Evolutionary conservation across 1,140 invertebrate genomes (phyloP).

Genomic region (Trachelipus rathkii): DNA sequence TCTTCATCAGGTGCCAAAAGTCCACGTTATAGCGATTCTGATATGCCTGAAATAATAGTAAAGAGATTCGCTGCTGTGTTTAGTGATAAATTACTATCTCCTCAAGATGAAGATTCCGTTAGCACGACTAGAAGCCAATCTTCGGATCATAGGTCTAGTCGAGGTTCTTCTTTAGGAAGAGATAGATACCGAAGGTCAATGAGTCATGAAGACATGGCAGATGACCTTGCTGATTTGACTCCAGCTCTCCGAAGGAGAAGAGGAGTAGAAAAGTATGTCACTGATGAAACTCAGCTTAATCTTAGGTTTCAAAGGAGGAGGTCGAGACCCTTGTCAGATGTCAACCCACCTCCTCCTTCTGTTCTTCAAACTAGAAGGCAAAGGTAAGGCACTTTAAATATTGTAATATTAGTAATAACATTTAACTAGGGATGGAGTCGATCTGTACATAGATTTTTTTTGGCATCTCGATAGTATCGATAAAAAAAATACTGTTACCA

Average conservation of each 20-base stretch:
- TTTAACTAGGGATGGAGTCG: no score
- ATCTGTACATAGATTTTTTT: no score
- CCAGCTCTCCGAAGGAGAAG: slow-evolving; percentile 65
- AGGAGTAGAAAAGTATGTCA: slow-evolving; percentile 70
- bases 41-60: slow-evolving; percentile 32
- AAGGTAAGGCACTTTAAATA: no score
- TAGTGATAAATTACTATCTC: slow-evolving; percentile 36
- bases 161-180: not conserved
- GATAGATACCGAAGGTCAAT: slow-evolving; percentile 29
- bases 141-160: slow-evolving; percentile 19
- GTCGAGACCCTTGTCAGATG: slow-evolving; percentile 46
- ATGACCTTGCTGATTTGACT: slow-evolving; percentile 53
- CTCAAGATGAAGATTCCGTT: slow-evolving; percentile 39
- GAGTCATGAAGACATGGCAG: slow-evolving; percentile 43
- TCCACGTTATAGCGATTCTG: slow-evolving; percentile 32
- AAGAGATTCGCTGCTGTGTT: slow-evolving; percentile 34
- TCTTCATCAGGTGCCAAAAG: slow-evolving; percentile 38
- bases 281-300: slow-evolving; percentile 68
- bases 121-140: slow-evolving; percentile 36
- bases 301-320: slow-evolving; percentile 66
- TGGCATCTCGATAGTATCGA: no score
- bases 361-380: slow-evolving; percentile 40
- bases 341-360: slow-evolving; percentile 41
- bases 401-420: no score
- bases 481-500: no score